Conservation (phyloP, 2,888 invertebrate species). For the Chesias legatella region DNA sequence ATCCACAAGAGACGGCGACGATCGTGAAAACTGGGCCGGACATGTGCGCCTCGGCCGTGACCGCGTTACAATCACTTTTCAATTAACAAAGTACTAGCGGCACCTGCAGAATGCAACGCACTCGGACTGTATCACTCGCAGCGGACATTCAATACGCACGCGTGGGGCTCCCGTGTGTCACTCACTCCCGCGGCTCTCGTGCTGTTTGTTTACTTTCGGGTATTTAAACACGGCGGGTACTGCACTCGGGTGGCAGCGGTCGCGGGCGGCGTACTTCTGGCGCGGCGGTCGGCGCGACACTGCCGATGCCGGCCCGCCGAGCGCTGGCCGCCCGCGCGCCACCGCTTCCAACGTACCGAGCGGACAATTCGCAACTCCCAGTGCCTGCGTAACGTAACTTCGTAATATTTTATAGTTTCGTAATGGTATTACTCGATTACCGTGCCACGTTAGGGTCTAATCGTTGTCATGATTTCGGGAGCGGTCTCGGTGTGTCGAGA, state of each 20-base stretch:
- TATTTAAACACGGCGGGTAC: conserved; percentile 54
- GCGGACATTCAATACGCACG: conserved; percentile 51
- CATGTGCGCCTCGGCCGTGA: conserved; percentile 77
- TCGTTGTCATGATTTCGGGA: conserved; percentile 74
- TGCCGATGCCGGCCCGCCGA: conserved; percentile 31
- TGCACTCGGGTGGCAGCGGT: conserved; percentile 26
- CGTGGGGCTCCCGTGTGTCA: conserved; percentile 53
- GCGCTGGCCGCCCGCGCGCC: conserved; percentile 28
- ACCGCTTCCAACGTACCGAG: conserved; percentile 25
- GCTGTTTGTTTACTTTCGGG: conserved; percentile 60
- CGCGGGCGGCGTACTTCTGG: conserved; percentile 35
- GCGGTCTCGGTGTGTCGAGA: conserved; percentile 45
- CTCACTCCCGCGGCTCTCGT: conserved; percentile 55
- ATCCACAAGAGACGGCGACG: conserved; percentile 59
- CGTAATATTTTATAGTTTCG: conserved; percentile 77
- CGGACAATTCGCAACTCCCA: conserved; percentile 56
- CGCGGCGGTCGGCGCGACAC: conserved; percentile 49
- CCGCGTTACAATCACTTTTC: conserved; percentile 79
- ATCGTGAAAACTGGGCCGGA: conserved; percentile 78
- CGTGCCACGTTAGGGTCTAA: conserved; percentile 62
- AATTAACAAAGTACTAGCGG: conserved; percentile 73
- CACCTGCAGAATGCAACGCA: conserved; percentile 75
- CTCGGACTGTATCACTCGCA: conserved; percentile 52
- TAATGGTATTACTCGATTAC: conserved; percentile 73
- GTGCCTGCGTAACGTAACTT: conserved; percentile 69